These are phyloP conservation scores for Hydrotaea diabolus DNA, from an alignment of 2,888 invertebrate species.

Conservation along the genomic window DNA sequence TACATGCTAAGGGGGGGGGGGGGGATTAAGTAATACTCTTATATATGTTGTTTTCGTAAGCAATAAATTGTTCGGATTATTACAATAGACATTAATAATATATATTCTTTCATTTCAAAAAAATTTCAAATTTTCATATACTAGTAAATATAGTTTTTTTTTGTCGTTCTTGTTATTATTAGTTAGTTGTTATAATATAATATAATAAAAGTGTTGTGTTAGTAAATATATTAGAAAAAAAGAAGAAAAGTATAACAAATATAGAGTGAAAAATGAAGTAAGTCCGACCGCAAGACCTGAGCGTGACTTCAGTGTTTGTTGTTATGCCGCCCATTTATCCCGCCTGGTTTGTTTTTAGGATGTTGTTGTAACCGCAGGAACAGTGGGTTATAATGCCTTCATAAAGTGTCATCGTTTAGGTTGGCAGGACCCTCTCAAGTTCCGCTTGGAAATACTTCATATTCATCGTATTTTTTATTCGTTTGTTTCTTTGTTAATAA, in stretches of 20 bases:
- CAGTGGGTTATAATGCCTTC: too few relatives aligned
- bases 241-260: not conserved
- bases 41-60: slow-evolving; percentile 56
- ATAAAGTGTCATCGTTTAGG: not conserved
- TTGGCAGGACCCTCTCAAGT: not conserved
- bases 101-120: slow-evolving; percentile 42
- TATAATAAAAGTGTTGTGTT: slow-evolving; percentile 38
- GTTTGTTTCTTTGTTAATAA: slow-evolving; percentile 5
- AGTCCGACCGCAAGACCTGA: not conserved
- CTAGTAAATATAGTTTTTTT: slow-evolving; percentile 43
- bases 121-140: slow-evolving; percentile 36
- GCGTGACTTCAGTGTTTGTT: not conserved
- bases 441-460: not conserved
- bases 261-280: not conserved
- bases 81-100: slow-evolving; percentile 51
- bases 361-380: too few relatives aligned
- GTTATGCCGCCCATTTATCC: too few relatives aligned
- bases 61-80: slow-evolving; percentile 67
- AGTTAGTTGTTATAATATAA: slow-evolving; percentile 15
- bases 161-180: slow-evolving; percentile 10
- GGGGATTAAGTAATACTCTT: slow-evolving; percentile 28
- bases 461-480: not conserved
- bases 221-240: not conserved
- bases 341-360: too few relatives aligned
- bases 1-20: not conserved